Conservation (phyloP, 2,888 invertebrate species). For the Eustalomyia histrio region DNA sequence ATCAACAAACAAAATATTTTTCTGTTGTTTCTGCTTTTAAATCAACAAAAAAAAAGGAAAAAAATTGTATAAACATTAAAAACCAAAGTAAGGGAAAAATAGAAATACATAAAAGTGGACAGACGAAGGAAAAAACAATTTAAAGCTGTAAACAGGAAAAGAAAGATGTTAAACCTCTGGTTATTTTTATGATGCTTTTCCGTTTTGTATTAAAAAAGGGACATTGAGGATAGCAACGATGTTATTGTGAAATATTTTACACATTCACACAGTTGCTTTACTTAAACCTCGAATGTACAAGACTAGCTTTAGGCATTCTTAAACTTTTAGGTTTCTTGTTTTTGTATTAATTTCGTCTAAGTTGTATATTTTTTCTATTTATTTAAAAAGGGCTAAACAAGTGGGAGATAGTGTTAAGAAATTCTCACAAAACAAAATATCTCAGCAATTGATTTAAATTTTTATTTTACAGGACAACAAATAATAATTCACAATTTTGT, state of each 20-base stretch:
- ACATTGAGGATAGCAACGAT: conserved; percentile 18
- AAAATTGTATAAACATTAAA: background rate
- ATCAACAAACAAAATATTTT: conserved; percentile 25
- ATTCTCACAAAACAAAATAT: no score
- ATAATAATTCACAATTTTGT: no score
- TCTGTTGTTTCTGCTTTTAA: background rate
- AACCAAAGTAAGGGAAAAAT: background rate
- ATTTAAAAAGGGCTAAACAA: no score
- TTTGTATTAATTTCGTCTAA: no score
- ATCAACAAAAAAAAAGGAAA: background rate
- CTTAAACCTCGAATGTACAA: no score
- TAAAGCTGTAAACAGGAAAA: conserved; percentile 51
- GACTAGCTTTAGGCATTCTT: no score
- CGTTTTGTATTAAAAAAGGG: conserved; percentile 59
- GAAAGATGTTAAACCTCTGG: conserved; percentile 55
- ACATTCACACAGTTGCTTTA: background rate
- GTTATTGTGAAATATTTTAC: background rate
- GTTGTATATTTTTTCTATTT: no score
- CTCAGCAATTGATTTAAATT: no score
- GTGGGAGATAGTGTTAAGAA: no score
- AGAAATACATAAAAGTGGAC: conserved; percentile 10
- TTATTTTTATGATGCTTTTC: conserved; percentile 69
- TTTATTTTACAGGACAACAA: no score
- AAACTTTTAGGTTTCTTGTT: no score
- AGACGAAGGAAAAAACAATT: conserved; percentile 1